Evolutionary conservation across 1,140 invertebrate species (phyloP).

Genomic region (Phocides pigmalion): DNA sequence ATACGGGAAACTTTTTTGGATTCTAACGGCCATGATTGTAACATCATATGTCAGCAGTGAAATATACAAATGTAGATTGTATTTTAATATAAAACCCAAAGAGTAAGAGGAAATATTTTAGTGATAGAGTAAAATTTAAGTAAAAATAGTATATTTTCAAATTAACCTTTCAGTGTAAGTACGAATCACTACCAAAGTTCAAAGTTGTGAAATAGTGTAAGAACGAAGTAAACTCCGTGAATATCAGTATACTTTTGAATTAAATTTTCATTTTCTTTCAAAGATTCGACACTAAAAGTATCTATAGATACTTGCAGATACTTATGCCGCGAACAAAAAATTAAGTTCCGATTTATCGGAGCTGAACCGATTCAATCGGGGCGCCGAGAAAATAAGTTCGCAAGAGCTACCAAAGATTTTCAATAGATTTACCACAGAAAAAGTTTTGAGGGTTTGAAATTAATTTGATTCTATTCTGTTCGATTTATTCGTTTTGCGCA

Average conservation of each 20-base stretch:
- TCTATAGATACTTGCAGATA: constrained; percentile 17
- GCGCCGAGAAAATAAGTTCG: constrained; percentile 39
- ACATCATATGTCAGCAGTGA: no score
- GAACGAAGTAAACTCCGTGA: not conserved
- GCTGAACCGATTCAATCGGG: constrained; percentile 41
- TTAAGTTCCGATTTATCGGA: constrained; percentile 44
- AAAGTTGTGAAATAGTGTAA: not conserved
- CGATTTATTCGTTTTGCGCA: constrained; percentile 21
- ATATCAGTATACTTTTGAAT: constrained; percentile 15
- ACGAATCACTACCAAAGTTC: not conserved
- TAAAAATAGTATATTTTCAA: no score
- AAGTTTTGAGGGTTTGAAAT: constrained; percentile 33
- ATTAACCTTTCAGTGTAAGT: not conserved
- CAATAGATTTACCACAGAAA: constrained; percentile 35
- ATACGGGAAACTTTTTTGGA: no score
- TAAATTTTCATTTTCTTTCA: constrained; percentile 21
- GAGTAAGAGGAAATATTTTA: no score
- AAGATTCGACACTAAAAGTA: constrained; percentile 18
- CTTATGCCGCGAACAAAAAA: constrained; percentile 32
- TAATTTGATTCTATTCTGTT: constrained; percentile 36
- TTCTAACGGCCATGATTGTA: no score
- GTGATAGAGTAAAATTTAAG: no score
- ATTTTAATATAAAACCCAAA: no score
- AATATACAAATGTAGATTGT: no score
- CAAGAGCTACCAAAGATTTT: constrained; percentile 40